Percentiles rank a stretch among this genome's conserved stretches.
phyloP scores from a whole-genome alignment of 2,797 vertebrate genomes.

The Labeo calbasu region DNA sequence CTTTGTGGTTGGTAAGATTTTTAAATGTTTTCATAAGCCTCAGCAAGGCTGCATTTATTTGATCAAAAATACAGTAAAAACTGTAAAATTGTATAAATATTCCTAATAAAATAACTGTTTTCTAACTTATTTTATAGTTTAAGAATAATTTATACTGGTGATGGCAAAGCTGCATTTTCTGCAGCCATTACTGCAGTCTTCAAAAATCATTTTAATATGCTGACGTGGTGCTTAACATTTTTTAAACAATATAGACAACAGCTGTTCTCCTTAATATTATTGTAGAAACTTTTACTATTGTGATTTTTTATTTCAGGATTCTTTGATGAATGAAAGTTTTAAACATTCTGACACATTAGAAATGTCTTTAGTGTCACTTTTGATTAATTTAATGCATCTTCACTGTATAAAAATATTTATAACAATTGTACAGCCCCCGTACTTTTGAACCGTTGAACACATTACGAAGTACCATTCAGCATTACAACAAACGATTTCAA shows the following conservation, averaged over 20 bases:
- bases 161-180: neutral
- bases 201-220: neutral
- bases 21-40: neutral
- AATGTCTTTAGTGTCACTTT: neutral
- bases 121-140: neutral
- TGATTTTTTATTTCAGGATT: neutral
- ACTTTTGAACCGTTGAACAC: too few relatives aligned
- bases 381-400: neutral
- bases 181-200: neutral
- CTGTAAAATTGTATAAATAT: neutral
- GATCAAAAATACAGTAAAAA: neutral
- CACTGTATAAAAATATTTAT: neutral
- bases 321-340: neutral
- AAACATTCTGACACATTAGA: neutral
- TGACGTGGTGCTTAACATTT: neutral
- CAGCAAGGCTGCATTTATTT: neutral
- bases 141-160: neutral
- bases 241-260: neutral
- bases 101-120: neutral
- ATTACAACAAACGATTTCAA: too few relatives aligned
- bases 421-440: neutral
- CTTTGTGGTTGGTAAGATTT: neutral
- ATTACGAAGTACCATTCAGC: neutral
- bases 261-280: too few relatives aligned
- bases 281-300: neutral